Evolutionary conservation across 2,113 vertebrate genomes (phyloP).

Genomic region (Dasyornis broadbenti): DNA sequence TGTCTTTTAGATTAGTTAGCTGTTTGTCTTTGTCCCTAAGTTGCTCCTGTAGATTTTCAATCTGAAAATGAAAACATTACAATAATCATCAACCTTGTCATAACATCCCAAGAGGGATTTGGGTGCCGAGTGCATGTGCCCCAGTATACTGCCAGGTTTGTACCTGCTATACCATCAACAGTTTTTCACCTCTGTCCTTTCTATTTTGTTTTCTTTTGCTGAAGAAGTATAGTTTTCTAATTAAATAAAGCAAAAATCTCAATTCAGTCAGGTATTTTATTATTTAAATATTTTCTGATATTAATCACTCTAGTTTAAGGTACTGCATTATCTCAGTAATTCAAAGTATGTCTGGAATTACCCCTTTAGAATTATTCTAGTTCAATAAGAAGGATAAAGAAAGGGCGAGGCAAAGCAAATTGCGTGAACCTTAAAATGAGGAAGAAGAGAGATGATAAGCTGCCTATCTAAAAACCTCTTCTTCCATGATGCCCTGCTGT

Average conservation of each 20-base stretch:
- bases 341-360: slow-evolving; percentile 11
- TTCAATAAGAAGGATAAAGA: background rate
- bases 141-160: background rate
- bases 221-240: background rate
- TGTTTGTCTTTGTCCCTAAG: slow-evolving; percentile 97
- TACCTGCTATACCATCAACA: background rate
- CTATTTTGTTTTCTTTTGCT: background rate
- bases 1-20: slow-evolving; percentile 88
- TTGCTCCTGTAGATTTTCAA: slow-evolving; percentile 97
- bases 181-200: background rate
- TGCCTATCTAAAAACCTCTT: background rate
- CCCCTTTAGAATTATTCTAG: background rate
- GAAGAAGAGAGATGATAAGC: background rate
- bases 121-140: background rate
- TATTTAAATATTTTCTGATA: background rate
- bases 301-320: background rate
- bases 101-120: background rate
- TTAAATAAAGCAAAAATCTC: background rate
- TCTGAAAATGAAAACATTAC: slow-evolving; percentile 71
- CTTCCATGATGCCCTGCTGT: background rate
- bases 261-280: background rate
- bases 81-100: background rate
- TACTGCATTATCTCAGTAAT: slow-evolving; percentile 12
- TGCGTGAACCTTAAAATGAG: background rate
- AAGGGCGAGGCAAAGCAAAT: background rate